phyloP scores from a whole-genome alignment of 2,113 vertebrate genomes.

The Glareola pratincola region DNA sequence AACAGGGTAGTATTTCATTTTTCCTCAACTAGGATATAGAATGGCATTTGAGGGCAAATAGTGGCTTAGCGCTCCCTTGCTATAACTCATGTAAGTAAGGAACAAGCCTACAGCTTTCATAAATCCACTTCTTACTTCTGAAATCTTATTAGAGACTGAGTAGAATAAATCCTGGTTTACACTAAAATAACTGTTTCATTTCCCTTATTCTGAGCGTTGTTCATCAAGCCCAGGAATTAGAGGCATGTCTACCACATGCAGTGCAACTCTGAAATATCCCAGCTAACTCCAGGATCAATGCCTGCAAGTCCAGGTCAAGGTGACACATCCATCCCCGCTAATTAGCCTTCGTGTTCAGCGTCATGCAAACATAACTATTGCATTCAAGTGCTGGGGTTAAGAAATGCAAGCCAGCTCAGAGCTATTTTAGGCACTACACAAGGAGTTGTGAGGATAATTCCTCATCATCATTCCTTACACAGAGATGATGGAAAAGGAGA shows the following conservation, averaged over 20 bases:
- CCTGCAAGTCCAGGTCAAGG: neutral
- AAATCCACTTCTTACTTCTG: conserved; percentile 31
- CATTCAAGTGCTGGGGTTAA: neutral
- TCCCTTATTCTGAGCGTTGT: neutral
- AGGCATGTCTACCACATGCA: neutral
- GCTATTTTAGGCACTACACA: neutral
- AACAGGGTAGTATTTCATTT: neutral
- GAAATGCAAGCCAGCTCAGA: neutral
- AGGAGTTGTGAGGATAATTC: neutral
- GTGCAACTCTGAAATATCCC: neutral
- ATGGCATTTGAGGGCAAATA: neutral
- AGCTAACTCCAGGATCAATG: neutral
- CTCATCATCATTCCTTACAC: neutral
- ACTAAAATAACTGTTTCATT: neutral
- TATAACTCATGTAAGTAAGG: neutral
- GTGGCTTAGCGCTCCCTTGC: neutral
- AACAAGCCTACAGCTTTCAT: conserved; percentile 3
- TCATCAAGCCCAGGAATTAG: neutral
- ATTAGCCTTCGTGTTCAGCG: neutral
- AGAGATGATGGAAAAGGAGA: neutral
- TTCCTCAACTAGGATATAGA: neutral
- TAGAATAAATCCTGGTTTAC: conserved; percentile 21
- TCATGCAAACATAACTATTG: neutral
- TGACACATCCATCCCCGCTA: neutral
- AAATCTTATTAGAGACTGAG: conserved; percentile 33